Percentiles rank a stretch among this genome's conserved stretches.
Conservation (phyloP, 2,113 vertebrate species). For the Oncorhynchus clarkii region DNA sequence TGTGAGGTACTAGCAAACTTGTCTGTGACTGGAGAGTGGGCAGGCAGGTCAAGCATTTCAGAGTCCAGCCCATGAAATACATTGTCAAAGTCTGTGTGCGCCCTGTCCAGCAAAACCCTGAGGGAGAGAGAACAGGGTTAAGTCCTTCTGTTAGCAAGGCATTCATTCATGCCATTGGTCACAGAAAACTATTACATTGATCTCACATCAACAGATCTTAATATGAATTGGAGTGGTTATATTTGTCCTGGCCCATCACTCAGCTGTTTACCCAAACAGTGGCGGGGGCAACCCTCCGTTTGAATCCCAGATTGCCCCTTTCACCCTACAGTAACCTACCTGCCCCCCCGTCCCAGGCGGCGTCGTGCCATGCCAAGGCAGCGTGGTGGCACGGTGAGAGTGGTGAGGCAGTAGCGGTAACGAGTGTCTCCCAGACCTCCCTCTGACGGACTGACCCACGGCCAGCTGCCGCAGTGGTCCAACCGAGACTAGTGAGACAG, state of each 20-base stretch:
- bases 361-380: slow-evolving; percentile 93
- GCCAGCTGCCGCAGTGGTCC: slow-evolving; percentile 89
- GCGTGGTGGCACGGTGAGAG: slow-evolving; percentile 86
- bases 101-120: slow-evolving; percentile 92
- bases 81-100: slow-evolving; percentile 83
- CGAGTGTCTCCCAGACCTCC: slow-evolving; percentile 83
- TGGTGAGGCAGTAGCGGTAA: slow-evolving; percentile 94
- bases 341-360: slow-evolving; percentile 91
- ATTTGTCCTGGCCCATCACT: too few species aligned
- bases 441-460: slow-evolving; percentile 85
- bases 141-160: neutral
- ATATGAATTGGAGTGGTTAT: too few species aligned
- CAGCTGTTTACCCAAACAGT: too few species aligned
- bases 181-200: too few species aligned
- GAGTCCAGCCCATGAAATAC: slow-evolving; percentile 85
- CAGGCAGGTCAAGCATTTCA: slow-evolving; percentile 80
- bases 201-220: too few species aligned
- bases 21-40: slow-evolving; percentile 65
- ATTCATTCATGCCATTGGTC: too few species aligned
- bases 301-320: too few species aligned
- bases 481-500: slow-evolving; percentile 79
- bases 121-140: neutral
- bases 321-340: slow-evolving; percentile 64
- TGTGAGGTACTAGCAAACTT: slow-evolving; percentile 90
- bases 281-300: too few species aligned